Base-by-base conservation (phyloP, 2,888 invertebrate species). In the Erebia epiphron region DNA sequence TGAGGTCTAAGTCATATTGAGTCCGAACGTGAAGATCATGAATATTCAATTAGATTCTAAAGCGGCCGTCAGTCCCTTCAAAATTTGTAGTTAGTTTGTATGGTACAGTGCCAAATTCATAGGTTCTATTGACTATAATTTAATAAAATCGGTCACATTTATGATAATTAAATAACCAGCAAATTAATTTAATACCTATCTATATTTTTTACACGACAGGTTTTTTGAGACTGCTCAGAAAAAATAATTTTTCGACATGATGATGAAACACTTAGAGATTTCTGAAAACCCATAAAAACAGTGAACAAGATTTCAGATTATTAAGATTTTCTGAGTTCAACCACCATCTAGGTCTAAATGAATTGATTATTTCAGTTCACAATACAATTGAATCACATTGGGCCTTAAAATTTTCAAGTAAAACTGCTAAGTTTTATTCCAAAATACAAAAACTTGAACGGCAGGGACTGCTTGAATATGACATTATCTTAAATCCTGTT, bases 401-500 rank as follows among this genome's bases (percentile, higher is more conserved):
- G 2, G n/a, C n/a, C n/a, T n/a, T n/a, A n/a, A n/a, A n/a, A n/a
- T n/a, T n/a, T n/a, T 21, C 14, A 18, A 21, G 1, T 7, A 26
- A 62, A 62, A 21, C 49, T n/a, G 60, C 69, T 69, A 73, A 67
- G 67, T 65, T 71, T 68, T 68, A 69, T 72, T 68, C 62, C 61
- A 68, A 67, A 73, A 67, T 50, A 67, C 35, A 67, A 68, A 73
- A 73, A 58, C 8, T 11, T 21, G 65, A 52, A 35, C 54, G 58
- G 61, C 49, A 63, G 46, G 63, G 68, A 50, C 21, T 61, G 46
- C 73, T 69, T 56, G 69, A 43, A 52, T 74, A 10, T 67, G 75
- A 73, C 75, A 71, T 73, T 75, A 76, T 76, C 76, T 76, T 72
- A 72, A 76, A 68, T 72, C 73, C 58, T 68, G 68, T 67, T 68